Evolutionary conservation across 2,113 vertebrate species (phyloP).

Genomic region (Lepus timidus): DNA sequence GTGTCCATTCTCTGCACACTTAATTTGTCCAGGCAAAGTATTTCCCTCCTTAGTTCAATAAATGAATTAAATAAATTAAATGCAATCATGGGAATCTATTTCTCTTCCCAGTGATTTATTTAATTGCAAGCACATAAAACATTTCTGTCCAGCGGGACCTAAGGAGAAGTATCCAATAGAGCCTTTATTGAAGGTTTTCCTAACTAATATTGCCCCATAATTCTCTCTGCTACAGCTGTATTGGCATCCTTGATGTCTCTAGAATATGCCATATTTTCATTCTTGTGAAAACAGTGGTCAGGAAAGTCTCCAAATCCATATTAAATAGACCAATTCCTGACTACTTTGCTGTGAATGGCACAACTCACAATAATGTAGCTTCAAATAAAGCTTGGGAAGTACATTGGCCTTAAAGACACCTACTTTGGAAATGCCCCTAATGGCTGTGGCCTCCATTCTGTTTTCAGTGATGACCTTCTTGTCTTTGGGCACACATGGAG

Average conservation of each 20-base stretch:
- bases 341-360: no score
- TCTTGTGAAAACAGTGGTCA: not conserved
- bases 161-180: not conserved
- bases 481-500: no score
- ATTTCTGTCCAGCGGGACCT: not conserved
- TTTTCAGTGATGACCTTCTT: no score
- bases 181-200: not conserved
- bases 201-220: not conserved
- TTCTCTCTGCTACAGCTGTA: not conserved
- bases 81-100: not conserved
- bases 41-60: not conserved
- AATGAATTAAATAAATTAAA: not conserved
- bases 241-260: not conserved
- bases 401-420: no score
- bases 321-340: not conserved
- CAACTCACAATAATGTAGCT: no score
- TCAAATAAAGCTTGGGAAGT: no score
- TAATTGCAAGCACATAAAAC: not conserved
- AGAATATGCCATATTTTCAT: not conserved
- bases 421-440: no score
- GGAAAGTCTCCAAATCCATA: not conserved
- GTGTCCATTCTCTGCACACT: not conserved
- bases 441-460: no score
- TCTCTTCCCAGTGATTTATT: not conserved
- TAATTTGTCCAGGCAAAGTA: not conserved